Evolutionary conservation across 2,113 vertebrate species (phyloP), one percentile per base, ranked within the genome.

Genomic region (Edolisoma coerulescens): DNA sequence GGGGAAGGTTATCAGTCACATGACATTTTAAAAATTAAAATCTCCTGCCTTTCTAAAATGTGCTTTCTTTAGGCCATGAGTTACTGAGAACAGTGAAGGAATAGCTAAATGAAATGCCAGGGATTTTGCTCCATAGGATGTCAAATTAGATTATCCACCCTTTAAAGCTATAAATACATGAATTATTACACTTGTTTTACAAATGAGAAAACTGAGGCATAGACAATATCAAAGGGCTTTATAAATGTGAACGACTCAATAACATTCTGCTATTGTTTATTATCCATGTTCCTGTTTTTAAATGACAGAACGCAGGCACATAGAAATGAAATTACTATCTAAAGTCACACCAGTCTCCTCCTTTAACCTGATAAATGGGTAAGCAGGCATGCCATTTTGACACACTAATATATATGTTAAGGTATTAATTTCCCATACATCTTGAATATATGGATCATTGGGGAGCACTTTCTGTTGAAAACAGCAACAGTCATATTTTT

Each of bases 161-260:
- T 97, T 95, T 92, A 96, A 93, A 96, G 80, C 92, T 76, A 97
- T 96, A 96, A 97, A 92, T 93, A 96, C 22, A 53, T 87, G 95
- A 94, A 96, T 96, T 94, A 97, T 97, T 96, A 89, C 88, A 91
- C 93, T 92, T 94, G 83, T 95, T 95, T 96, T 95, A 97, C 88
- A 95, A 95, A 94, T 96, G 96, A 93, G 93, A 97, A 97, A 94
- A 95, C 92, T 84, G 86, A 95, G 95, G 90, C 85, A 95, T 84
- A 95, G 95, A 94, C 88, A 92, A 86, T 92, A 95, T 94, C 80
- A 87, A 95, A 96, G 84, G 90, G 77, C 89, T 95, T 94, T 96
- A 81, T 75, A 97, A 96, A 97, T 89, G 96, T 81, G 95, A 97
- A 90, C 23, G 37, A 96, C 95, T 97, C 94, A 93, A 92, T 96